phyloP scores from a whole-genome alignment of 1,140 invertebrate genomes.

The Geopemphigus sp. region DNA sequence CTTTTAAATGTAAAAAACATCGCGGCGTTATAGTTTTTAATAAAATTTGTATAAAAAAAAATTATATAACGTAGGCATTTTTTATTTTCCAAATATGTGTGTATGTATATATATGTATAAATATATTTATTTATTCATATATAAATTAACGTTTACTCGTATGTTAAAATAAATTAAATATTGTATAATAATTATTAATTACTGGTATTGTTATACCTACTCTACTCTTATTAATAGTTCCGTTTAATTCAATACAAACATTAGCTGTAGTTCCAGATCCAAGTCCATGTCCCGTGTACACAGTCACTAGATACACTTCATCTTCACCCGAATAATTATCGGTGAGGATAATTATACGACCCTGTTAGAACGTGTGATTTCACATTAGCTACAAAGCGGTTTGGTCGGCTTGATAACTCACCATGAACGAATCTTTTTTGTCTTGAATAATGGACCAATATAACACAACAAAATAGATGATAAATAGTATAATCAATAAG shows the following conservation, averaged over 20 bases:
- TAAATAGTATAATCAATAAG: conserved; percentile 28
- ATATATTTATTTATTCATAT: background rate
- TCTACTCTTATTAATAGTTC: conserved; percentile 37
- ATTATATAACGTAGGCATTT: no score
- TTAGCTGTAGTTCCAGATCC: conserved; percentile 51
- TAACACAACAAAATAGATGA: background rate
- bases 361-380: background rate
- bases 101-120: background rate
- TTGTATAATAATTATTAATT: background rate
- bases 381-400: background rate
- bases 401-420: background rate
- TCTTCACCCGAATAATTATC: conserved; percentile 51
- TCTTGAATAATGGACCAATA: conserved; percentile 21
- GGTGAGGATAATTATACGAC: conserved; percentile 45
- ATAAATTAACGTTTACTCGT: no score
- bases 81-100: background rate
- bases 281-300: conserved; percentile 48
- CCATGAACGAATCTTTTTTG: background rate
- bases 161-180: no score
- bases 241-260: conserved; percentile 51
- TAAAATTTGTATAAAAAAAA: no score
- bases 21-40: no score
- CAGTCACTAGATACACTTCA: conserved; percentile 50
- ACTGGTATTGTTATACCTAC: conserved; percentile 20
- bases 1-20: no score